These are phyloP conservation scores for Scolopax mira DNA, from an alignment of 2,113 vertebrate species.

Conservation along the genomic window DNA sequence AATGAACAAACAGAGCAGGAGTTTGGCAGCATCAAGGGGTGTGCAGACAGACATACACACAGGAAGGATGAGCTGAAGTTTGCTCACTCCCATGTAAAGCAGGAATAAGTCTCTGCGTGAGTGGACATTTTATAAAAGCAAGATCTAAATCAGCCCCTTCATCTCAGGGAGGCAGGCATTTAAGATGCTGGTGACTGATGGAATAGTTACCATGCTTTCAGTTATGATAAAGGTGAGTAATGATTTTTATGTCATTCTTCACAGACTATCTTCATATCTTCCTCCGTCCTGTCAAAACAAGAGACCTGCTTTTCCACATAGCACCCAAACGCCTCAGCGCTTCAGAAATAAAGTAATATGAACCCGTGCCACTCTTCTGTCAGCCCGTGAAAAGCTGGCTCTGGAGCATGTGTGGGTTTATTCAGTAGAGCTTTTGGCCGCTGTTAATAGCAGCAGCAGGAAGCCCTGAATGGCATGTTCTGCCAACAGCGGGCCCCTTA, in stretches of 20 bases:
- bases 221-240: constrained; percentile 12
- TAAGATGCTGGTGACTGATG: neutral
- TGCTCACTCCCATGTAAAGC: neutral
- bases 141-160: neutral
- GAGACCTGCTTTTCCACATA: neutral
- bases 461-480: neutral
- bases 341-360: neutral
- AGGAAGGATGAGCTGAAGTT: neutral
- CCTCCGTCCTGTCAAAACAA: neutral
- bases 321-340: neutral
- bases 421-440: neutral
- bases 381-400: neutral
- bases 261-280: neutral
- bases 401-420: neutral
- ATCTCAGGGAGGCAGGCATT: neutral
- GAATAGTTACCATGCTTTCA: neutral
- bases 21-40: neutral
- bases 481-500: neutral
- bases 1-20: neutral
- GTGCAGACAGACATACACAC: neutral
- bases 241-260: constrained; percentile 22
- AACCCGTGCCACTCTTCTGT: neutral
- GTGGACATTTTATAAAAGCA: neutral
- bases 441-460: neutral
- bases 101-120: neutral